Evolutionary conservation across 1,140 invertebrate genomes (phyloP).

Genomic region (Cataglyphis hispanica): DNA sequence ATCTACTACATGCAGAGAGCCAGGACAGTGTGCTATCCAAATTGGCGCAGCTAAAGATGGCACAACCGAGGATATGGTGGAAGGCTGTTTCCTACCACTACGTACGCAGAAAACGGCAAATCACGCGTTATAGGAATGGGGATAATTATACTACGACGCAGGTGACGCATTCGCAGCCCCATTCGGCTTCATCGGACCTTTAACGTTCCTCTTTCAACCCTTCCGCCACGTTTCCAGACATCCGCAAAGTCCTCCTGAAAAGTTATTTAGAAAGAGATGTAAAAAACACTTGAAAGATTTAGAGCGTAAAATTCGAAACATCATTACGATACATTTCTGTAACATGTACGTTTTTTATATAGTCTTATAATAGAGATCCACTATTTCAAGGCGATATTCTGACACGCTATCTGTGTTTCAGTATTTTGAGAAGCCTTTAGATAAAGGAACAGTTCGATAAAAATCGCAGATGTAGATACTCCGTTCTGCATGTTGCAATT

Average conservation of each 20-base stretch:
- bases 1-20: slow-evolving; percentile 89
- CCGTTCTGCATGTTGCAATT: background rate
- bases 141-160: slow-evolving; percentile 94
- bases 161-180: slow-evolving; percentile 85
- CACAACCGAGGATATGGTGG: slow-evolving; percentile 95
- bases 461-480: slow-evolving; percentile 32
- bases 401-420: background rate
- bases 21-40: slow-evolving; percentile 90
- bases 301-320: background rate
- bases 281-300: background rate
- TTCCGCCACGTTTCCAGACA: background rate
- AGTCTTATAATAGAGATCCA: background rate
- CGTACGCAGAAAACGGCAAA: slow-evolving; percentile 91
- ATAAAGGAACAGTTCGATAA: slow-evolving; percentile 3
- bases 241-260: background rate
- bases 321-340: background rate
- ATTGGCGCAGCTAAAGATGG: slow-evolving; percentile 90
- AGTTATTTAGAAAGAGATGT: background rate
- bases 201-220: slow-evolving; percentile 7
- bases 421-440: background rate
- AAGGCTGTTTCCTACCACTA: slow-evolving; percentile 96
- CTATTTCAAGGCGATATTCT: background rate
- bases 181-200: background rate
- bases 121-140: slow-evolving; percentile 93
- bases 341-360: background rate